A percentile compares a stretch with the other conserved stretches of the same genome.
phyloP scores from a whole-genome alignment of 2,113 vertebrate genomes.

The Peromyscus californicus region DNA sequence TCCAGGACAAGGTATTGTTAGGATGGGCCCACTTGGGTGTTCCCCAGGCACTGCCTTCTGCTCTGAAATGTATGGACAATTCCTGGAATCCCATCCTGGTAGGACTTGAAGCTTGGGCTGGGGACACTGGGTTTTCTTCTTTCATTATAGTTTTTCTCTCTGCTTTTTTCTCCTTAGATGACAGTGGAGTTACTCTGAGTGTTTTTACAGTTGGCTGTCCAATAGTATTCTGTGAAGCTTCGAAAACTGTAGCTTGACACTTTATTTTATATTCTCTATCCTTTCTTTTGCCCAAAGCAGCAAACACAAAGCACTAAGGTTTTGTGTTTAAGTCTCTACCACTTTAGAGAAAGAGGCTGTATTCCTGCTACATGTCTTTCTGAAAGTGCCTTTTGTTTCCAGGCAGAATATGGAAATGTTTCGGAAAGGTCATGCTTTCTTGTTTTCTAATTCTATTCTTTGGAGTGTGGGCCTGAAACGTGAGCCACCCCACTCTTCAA shows the following conservation, averaged over 20 bases:
- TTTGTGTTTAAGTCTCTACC: conserved; percentile 44
- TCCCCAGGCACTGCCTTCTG: neutral
- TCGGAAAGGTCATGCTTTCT: conserved; percentile 58
- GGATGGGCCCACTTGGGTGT: neutral
- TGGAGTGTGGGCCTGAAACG: neutral
- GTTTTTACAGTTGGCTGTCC: neutral
- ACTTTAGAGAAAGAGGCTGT: conserved; percentile 47
- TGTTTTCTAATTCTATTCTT: conserved; percentile 61
- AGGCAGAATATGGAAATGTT: conserved; percentile 62
- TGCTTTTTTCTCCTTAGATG: neutral
- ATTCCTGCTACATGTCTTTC: conserved; percentile 14
- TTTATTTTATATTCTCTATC: conserved; percentile 57
- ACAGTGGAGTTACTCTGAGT: neutral
- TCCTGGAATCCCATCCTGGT: neutral
- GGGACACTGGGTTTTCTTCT: neutral
- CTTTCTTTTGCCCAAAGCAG: conserved; percentile 3
- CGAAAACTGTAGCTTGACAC: neutral
- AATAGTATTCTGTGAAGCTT: conserved; percentile 22
- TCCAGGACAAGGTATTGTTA: neutral
- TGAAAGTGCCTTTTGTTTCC: conserved; percentile 56
- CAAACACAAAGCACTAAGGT: neutral
- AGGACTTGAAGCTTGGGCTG: neutral
- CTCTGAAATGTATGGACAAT: neutral
- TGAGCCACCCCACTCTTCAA: neutral
- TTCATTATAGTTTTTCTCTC: neutral